Base-by-base conservation (phyloP, 1,140 invertebrate species). In the Acromyrmex heyeri region DNA sequence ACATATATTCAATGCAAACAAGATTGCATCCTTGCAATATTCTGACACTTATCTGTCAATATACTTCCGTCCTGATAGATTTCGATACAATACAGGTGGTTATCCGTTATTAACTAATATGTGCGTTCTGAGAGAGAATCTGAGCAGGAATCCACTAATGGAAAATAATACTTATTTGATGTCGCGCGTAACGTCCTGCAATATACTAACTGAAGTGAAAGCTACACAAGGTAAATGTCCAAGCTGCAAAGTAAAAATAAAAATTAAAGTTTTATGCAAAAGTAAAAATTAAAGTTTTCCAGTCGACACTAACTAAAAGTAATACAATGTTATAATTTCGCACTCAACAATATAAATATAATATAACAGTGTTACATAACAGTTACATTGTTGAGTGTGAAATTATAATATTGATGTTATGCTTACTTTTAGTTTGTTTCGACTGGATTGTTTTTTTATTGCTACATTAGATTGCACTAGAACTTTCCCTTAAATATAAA, bases 31-130 rank as follows among this genome's bases (percentile, higher is more conserved):
- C 14, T 12, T 44, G 2, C 57, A 62, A 62, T 34, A 50, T 67
- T 88, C 76, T n/a, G 75, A 91, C 57, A 86, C 83, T 16, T 90
- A 48, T 73, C 64, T 90, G 30, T 86, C 86, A 3, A 75, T 90
- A 44, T 85, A 75, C 59, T 38, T 86, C 70, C 70, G 59, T 21
- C 34, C 18, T 6, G 62, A 61, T 24, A 44, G 83, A 75, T 73
- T 78, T 8, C 67, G 38, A 48, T 55, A 61, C 5, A 53, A 12
- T 6, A 64, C n/a, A 30, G 27, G 59, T 27, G 6, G 8, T 14
- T 10, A 30, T 34, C 30, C 16, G 0, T 44, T 67, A 18, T n/a
- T 81, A 34, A 24, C 62, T 50, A 59, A 59, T 48, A 48, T 38
- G 7, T 14, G 14, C 30, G 18, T 82, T 14, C 4, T 8, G 21